These are phyloP conservation scores for Umimayanthus kanabou DNA, from an alignment of 92 coral and sea anemone species.

Conservation along the genomic window DNA sequence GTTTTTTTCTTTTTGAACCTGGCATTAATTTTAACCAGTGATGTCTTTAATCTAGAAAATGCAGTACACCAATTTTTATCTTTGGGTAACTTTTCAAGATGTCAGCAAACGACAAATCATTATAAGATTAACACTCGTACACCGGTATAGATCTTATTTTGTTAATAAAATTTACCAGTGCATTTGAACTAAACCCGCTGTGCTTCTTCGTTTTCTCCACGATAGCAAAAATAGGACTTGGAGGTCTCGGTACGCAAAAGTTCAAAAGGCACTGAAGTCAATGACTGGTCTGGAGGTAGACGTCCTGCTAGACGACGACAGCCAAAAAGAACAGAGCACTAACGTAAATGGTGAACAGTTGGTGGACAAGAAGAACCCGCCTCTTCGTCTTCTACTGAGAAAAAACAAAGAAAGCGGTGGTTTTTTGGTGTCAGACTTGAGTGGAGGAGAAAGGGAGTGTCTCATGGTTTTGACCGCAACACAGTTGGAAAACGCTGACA, in stretches of 20 bases:
- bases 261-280: constrained; percentile 8
- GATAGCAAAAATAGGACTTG: background rate
- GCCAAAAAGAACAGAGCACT: background rate
- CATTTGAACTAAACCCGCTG: no score
- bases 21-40: no score
- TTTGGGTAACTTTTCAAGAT: no score
- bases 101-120: no score
- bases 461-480: constrained; percentile 26
- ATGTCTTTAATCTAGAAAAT: no score
- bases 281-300: background rate
- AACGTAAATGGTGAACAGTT: background rate
- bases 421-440: background rate
- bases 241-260: background rate
- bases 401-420: background rate
- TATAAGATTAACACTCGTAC: no score
- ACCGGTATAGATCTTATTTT: no score
- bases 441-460: constrained; percentile 21
- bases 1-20: no score
- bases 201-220: background rate
- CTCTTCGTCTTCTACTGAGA: background rate
- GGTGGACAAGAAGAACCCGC: background rate
- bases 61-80: no score
- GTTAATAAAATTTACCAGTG: no score
- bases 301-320: background rate
- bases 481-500: background rate